These are phyloP conservation scores for Macrotis lagotis DNA, from an alignment of 2,113 vertebrate species.

Conservation along the genomic window DNA sequence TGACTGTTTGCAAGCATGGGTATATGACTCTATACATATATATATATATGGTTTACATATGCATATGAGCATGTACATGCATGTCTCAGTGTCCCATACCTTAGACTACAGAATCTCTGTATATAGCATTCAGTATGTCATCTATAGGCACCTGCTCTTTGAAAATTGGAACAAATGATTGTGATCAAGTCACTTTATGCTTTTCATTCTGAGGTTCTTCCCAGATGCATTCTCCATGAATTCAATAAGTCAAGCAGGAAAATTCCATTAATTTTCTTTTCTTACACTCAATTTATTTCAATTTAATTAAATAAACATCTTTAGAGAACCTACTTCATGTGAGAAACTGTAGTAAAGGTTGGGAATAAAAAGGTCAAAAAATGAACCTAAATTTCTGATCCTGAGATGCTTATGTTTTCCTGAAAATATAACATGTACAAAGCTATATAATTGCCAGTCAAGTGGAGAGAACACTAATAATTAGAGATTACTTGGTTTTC, in stretches of 20 bases:
- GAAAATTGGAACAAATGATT: not conserved
- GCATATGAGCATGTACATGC: not conserved
- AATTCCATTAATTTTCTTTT: not conserved
- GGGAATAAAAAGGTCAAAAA: not conserved
- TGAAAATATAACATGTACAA: not conserved
- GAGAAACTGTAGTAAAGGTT: not conserved
- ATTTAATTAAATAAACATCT: not conserved
- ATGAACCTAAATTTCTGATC: not conserved
- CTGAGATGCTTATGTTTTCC: not conserved
- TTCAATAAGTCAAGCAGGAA: not conserved
- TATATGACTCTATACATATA: not conserved
- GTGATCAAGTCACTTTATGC: not conserved
- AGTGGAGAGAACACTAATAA: not conserved
- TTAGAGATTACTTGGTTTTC: not conserved
- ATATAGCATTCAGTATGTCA: not conserved
- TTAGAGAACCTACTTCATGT: not conserved
- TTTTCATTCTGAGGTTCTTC: slow-evolving; percentile 33
- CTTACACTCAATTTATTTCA: not conserved
- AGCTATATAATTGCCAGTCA: not conserved
- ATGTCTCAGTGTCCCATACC: not conserved
- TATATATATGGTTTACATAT: not conserved
- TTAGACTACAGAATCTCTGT: not conserved
- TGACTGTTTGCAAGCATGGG: too few relatives aligned
- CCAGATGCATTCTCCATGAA: not conserved
- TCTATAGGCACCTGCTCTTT: not conserved